Conservation (phyloP, 1,140 invertebrate species). For the Chlorops oryzae region DNA sequence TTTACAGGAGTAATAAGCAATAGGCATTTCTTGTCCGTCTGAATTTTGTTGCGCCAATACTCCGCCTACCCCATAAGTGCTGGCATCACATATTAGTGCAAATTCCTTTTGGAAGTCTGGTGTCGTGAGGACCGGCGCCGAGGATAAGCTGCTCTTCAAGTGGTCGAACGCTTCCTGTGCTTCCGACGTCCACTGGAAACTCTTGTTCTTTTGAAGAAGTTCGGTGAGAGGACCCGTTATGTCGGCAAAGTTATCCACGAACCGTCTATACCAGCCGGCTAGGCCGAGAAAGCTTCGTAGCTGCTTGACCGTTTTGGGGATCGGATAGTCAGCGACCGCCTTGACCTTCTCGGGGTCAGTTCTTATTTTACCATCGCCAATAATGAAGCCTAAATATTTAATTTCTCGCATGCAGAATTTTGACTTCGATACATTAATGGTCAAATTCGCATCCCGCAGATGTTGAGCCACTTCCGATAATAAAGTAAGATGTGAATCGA, state of each 20-base stretch:
- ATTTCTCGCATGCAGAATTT: conserved; percentile 43
- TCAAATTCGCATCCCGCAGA: conserved; percentile 3
- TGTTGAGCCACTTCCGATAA: conserved; percentile 5
- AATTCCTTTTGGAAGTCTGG: conserved; percentile 21
- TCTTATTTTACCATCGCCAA: conserved; percentile 26
- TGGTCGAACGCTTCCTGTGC: background rate
- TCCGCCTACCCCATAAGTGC: conserved; percentile 1
- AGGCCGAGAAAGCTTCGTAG: conserved; percentile 2
- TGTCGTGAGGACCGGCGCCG: conserved; percentile 1
- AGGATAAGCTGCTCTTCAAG: background rate
- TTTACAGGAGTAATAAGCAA: conserved; percentile 11
- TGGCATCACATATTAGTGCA: conserved; percentile 13
- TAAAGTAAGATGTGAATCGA: conserved; percentile 2
- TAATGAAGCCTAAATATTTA: conserved; percentile 6
- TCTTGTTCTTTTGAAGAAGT: background rate
- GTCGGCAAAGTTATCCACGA: conserved; percentile 1
- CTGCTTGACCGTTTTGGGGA: conserved; percentile 1
- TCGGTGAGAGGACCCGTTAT: background rate
- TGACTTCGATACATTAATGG: conserved; percentile 17
- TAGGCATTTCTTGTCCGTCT: conserved; percentile 7
- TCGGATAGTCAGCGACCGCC: background rate
- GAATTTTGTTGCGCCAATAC: conserved; percentile 5
- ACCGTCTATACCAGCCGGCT: conserved; percentile 1
- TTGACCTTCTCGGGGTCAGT: conserved; percentile 23
- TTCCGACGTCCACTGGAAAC: background rate